Base-by-base conservation (phyloP, 2,888 invertebrate genomes). In the Meta bourneti region DNA sequence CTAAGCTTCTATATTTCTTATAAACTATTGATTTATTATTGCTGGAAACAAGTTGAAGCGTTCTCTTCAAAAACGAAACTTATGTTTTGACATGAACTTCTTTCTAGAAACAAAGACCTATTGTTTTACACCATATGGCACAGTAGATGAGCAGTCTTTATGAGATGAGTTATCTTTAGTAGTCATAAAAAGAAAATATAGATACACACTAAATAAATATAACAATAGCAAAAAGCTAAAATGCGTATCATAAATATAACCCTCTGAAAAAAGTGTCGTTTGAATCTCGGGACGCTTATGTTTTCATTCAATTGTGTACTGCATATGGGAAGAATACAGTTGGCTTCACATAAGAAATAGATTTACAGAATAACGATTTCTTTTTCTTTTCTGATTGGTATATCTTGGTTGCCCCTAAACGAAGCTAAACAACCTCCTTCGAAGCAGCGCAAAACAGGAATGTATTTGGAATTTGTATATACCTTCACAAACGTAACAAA, bases 201-300 rank as follows among this genome's bases (percentile, higher is more conserved):
- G 71, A 79, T 79, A 79, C 78, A 79, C 61, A 9, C 13, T 13
- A 79, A 78, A 78, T 52, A 87, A 87, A 49, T 16, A 52, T 70
- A 78, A 87, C 86, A 87, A 87, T 87, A 72, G 71, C 72, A 72
- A 16, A 83, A 83, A 16, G 16, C 13, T 61, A 79, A 79, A 52
- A 16, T 51, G 20, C 69, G n/a, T 52, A 48, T 71, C 69, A 87
- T 71, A 87, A 70, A 87, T 79, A 79, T 71, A 71, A 79, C 11
- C n/a, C 52, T 51, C n/a, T 71, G 48, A 19, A 19, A 87, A 79
- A 79, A 79, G 48, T 7, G 69, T 16, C 51, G 11, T 79, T 87
- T 79, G 79, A 87, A 87, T 87, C 86, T 86, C 70, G 6, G 19
- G 34, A 11, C 70, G 77, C 51, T 11, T 71, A 71, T 78, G 61